Percentiles rank a stretch among this genome's conserved stretches.
phyloP scores from a whole-genome alignment of 1,140 invertebrate genomes.

The Ceratina japonica region DNA sequence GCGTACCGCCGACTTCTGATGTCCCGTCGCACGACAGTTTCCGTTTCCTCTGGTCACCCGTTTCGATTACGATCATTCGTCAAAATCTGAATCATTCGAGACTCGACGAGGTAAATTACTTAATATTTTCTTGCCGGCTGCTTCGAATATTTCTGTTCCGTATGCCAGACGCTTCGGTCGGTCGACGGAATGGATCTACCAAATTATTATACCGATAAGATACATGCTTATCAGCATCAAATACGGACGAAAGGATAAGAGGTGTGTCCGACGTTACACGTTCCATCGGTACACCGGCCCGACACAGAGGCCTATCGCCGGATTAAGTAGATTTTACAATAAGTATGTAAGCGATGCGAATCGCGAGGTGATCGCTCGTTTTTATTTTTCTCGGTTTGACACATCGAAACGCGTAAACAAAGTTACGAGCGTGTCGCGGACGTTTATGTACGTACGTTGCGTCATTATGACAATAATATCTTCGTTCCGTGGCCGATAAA shows the following conservation, averaged over 20 bases:
- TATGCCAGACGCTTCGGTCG: background rate
- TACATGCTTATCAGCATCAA: background rate
- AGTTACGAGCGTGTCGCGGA: conserved; percentile 31
- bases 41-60: too few relatives aligned
- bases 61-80: background rate
- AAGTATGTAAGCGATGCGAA: too few relatives aligned
- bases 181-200: too few relatives aligned
- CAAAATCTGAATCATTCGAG: background rate
- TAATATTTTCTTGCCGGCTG: too few relatives aligned
- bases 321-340: background rate
- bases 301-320: background rate
- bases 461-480: conserved; percentile 32
- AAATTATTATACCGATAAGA: conserved; percentile 19
- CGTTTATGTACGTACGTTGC: conserved; percentile 18
- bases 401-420: background rate
- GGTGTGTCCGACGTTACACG: background rate
- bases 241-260: background rate
- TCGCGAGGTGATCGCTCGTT: background rate
- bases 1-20: too few relatives aligned
- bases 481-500: conserved; percentile 22
- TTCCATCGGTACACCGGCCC: background rate
- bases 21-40: too few relatives aligned
- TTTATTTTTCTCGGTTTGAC: background rate
- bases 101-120: too few relatives aligned
- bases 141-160: too few relatives aligned